Percentiles rank a stretch among this genome's conserved stretches.
phyloP scores from a whole-genome alignment of 2,113 vertebrate species.

The Syngnathus floridae region DNA sequence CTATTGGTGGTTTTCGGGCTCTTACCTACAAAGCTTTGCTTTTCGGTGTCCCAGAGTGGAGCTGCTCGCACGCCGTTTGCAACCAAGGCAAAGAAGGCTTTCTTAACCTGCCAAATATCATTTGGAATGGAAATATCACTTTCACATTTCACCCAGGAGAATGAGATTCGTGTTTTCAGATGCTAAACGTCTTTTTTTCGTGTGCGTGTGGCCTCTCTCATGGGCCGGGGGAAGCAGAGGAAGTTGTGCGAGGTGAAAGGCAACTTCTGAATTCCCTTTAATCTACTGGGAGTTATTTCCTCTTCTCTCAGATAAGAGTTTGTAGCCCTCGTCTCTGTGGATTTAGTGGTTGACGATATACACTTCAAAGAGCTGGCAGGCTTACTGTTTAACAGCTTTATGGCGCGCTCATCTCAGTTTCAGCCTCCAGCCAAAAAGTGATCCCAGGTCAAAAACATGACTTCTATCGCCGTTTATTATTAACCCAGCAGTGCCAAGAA shows the following conservation, averaged over 20 bases:
- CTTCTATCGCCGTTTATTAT: constrained; percentile 24
- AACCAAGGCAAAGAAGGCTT: constrained; percentile 96
- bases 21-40: constrained; percentile 98
- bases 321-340: constrained; percentile 10
- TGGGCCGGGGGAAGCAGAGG: background rate
- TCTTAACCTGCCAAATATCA: constrained; percentile 80
- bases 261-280: background rate
- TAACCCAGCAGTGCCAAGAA: constrained; percentile 26
- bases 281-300: constrained; percentile 21
- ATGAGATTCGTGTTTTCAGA: no score
- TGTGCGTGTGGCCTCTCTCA: background rate
- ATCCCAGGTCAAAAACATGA: constrained; percentile 10
- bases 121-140: background rate
- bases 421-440: constrained; percentile 28
- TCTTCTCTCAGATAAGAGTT: constrained; percentile 8
- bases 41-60: constrained; percentile 95
- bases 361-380: constrained; percentile 42
- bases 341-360: constrained; percentile 41
- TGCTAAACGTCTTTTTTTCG: background rate
- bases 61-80: constrained; percentile 95
- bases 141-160: background rate
- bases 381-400: constrained; percentile 67
- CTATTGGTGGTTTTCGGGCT: fast-evolving
- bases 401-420: constrained; percentile 23
- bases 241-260: background rate